Evolutionary conservation across 2,113 vertebrate species (phyloP), one percentile per base, ranked within the genome.

Genomic region (Ellobius talpinus): DNA sequence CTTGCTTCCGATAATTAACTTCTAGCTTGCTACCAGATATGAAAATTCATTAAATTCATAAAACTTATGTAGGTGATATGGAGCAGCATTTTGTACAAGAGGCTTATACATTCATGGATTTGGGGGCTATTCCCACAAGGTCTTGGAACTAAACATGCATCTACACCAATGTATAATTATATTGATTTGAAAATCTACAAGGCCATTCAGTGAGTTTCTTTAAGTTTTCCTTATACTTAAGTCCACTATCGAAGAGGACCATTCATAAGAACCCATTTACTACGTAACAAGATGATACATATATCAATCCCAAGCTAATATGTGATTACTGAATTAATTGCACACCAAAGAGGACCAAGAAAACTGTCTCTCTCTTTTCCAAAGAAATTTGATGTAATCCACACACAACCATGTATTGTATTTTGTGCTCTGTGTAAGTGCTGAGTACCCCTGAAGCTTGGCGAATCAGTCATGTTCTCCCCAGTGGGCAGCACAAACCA

Each of bases 131-230:
- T 29, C 23, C 29, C 7, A 61, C 36, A 29, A 81, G 36, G 21
- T 61, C 68, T 63, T 70, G 3, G n/a, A 42, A 29, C 11, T 3
- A 58, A 72, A 45, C 21, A 9, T 8, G 2, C 19, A 0, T 70
- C 63, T 8, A 78, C 52, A 68, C 1, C 16, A 42, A 47, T 58
- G 14, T 36, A 50, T 21, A 26, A 23, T 45, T 79, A 23, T 79
- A 45, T 39, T 87, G 36, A 19, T 96, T 93, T 87, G 4, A 74
- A 92, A 96, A 70, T 70, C 47, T 19, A 23, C 58, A 66, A 73
- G 87, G 65, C 36, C 23, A 61, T 76, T 91, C 12, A 77, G 0
- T 81, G 9, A 70, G 23, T 85, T 58, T 89, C 42, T 93, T 93
- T n/a, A 94, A 52, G 8, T 50, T 84, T 36, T 36, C 63, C 39